phyloP scores from a whole-genome alignment of 2,797 vertebrate genomes.

The Pseudomugil tenellus region DNA sequence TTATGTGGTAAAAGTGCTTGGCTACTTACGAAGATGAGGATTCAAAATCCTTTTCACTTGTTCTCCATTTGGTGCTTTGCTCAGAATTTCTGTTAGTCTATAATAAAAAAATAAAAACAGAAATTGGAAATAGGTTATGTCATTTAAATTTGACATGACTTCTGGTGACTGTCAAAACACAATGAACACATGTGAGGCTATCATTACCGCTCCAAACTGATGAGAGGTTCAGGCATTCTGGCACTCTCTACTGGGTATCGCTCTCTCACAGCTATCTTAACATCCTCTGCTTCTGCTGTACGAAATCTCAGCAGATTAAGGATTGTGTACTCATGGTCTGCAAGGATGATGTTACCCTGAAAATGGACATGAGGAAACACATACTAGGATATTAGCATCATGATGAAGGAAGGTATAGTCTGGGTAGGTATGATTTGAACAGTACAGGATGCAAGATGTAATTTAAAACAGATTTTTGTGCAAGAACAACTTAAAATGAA shows the following conservation, averaged over 20 bases:
- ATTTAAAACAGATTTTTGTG: neutral
- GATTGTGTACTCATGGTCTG: slow-evolving; percentile 92
- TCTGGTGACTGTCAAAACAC: neutral
- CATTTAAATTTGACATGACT: neutral
- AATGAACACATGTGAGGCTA: neutral
- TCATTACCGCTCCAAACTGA: slow-evolving; percentile 87
- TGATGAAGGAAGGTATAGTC: neutral
- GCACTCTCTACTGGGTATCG: slow-evolving; percentile 90
- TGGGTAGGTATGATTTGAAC: neutral
- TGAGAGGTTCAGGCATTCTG: slow-evolving; percentile 83
- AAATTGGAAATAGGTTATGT: neutral
- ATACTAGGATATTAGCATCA: neutral
- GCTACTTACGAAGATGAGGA: slow-evolving; percentile 91
- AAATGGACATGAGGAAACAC: slow-evolving; percentile 21
- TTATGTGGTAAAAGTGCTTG: neutral
- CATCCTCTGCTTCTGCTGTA: slow-evolving; percentile 90
- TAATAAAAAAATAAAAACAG: slow-evolving; percentile 3
- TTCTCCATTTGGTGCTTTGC: slow-evolving; percentile 85
- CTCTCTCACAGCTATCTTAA: slow-evolving; percentile 94
- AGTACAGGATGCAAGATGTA: neutral
- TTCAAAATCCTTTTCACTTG: slow-evolving; percentile 93
- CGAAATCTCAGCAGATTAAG: slow-evolving; percentile 95
- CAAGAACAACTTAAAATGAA: too few relatives aligned
- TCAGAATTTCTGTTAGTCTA: slow-evolving; percentile 90
- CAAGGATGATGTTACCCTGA: slow-evolving; percentile 95